Evolutionary conservation across 2,888 invertebrate species (phyloP).

Genomic region (Venusia cambrica): DNA sequence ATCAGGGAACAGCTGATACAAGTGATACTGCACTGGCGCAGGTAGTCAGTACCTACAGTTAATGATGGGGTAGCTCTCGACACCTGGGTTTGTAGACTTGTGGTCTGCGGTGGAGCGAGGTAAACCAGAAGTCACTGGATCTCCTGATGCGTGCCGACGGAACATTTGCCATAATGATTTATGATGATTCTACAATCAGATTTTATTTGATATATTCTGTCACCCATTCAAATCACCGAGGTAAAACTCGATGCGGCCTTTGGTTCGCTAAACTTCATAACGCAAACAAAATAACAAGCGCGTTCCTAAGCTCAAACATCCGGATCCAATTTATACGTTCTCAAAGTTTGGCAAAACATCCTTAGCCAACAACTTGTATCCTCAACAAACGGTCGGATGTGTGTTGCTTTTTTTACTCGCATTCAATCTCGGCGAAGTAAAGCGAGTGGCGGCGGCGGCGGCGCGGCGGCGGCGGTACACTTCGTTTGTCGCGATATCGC

Average conservation of each 20-base stretch:
- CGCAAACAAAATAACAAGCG: conserved; percentile 32
- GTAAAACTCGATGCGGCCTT: conserved; percentile 21
- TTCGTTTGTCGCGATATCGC: conserved; percentile 76
- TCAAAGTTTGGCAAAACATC: conserved; percentile 32
- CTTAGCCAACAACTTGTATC: conserved; percentile 26
- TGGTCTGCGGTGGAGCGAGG: too few relatives aligned
- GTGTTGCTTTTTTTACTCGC: conserved; percentile 25
- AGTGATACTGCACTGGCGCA: too few relatives aligned
- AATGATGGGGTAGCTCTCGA: too few relatives aligned
- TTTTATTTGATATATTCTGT: too few relatives aligned
- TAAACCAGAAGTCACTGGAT: too few relatives aligned
- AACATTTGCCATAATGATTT: too few relatives aligned
- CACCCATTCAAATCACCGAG: conserved; percentile 21
- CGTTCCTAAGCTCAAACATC: conserved; percentile 29
- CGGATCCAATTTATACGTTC: conserved; percentile 30
- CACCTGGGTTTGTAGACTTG: too few relatives aligned
- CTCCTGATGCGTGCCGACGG: too few relatives aligned
- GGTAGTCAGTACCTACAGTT: too few relatives aligned
- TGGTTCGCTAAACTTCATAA: conserved; percentile 28
- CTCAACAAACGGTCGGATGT: conserved; percentile 21
- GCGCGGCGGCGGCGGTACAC: conserved; percentile 41
- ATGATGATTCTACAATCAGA: too few relatives aligned
- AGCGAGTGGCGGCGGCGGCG: too few relatives aligned
- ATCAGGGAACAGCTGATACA: too few relatives aligned
- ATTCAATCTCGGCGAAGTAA: conserved; percentile 28